These are phyloP conservation scores for Chinchilla lanigera DNA, from an alignment of 2,113 vertebrate genomes.

Conservation along the genomic window DNA sequence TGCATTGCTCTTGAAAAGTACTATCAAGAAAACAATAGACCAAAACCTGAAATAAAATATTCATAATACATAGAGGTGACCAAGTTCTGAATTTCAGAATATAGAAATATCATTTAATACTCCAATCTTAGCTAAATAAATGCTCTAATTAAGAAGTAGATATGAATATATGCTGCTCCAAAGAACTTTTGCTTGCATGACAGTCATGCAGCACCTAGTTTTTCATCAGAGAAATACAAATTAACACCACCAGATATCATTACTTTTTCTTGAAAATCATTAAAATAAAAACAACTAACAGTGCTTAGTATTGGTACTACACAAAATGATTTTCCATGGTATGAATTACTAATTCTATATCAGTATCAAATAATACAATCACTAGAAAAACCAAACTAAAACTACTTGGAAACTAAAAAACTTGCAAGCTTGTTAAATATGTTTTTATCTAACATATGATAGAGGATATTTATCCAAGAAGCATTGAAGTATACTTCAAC, in stretches of 20 bases:
- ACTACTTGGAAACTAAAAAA: not conserved
- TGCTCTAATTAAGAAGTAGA: not conserved
- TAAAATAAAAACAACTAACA: conserved; percentile 13
- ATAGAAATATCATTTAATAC: conserved; percentile 1
- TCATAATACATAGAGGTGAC: not conserved
- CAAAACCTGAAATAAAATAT: not conserved
- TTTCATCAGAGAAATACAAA: not conserved
- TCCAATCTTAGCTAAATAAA: not conserved
- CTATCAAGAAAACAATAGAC: not conserved
- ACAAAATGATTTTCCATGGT: not conserved
- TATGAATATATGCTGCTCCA: not conserved
- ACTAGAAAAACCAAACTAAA: too few relatives aligned
- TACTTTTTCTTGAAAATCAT: not conserved
- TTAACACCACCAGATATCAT: not conserved
- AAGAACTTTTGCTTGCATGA: not conserved
- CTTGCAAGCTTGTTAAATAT: not conserved
- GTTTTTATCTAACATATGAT: not conserved
- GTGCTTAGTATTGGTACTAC: not conserved
- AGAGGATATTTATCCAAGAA: not conserved
- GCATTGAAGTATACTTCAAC: not conserved
- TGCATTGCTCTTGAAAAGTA: not conserved
- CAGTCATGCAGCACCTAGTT: not conserved
- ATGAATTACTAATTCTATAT: not conserved
- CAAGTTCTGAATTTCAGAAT: not conserved
- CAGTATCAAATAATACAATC: not conserved